Evolutionary conservation across 1,140 invertebrate species (phyloP).

Genomic region (Macrocentrus cingulum): DNA sequence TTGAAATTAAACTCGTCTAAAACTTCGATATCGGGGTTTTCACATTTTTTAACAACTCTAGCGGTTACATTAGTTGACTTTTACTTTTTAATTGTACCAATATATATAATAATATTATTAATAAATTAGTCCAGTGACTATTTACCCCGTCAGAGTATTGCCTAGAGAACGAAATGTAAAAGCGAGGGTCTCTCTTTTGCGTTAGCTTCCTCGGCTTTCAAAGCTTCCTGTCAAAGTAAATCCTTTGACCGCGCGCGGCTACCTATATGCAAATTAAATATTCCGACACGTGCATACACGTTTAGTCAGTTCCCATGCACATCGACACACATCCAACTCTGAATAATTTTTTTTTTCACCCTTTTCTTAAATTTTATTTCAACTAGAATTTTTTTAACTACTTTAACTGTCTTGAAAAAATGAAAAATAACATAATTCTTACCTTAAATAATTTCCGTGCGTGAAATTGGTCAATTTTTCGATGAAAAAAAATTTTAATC

Average conservation of each 20-base stretch:
- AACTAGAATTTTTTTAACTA: not conserved
- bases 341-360: too few species aligned
- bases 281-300: constrained; percentile 26
- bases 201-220: constrained; percentile 8
- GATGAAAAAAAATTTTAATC: not conserved
- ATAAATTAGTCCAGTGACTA: too few species aligned
- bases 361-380: too few species aligned
- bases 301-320: not conserved
- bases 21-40: too few species aligned
- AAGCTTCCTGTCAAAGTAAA: constrained; percentile 42
- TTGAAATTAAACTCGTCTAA: too few species aligned
- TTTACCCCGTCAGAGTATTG: constrained; percentile 5
- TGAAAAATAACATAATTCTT: not conserved
- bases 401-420: not conserved
- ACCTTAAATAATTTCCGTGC: not conserved
- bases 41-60: too few species aligned
- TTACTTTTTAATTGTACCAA: too few species aligned
- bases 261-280: constrained; percentile 49
- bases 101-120: too few species aligned
- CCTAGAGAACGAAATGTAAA: constrained; percentile 18
- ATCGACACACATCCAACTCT: too few species aligned
- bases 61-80: too few species aligned
- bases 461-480: not conserved
- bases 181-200: constrained; percentile 3
- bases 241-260: constrained; percentile 48